A percentile compares a stretch with the other conserved stretches of the same genome.
phyloP scores from a whole-genome alignment of 2,113 vertebrate species.

The Hippopotamus amphibius region DNA sequence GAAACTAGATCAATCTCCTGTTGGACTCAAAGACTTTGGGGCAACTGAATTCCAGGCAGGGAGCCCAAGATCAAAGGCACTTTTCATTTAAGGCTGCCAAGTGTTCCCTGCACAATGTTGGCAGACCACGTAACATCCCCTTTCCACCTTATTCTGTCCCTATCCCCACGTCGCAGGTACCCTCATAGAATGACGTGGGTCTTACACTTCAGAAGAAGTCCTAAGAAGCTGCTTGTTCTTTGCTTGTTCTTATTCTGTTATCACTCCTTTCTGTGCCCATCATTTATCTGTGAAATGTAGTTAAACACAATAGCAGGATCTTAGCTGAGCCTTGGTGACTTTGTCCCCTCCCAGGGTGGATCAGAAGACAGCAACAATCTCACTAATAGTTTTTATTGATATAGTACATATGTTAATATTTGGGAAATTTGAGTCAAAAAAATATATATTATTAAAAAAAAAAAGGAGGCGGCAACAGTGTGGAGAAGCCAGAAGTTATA shows the following conservation, averaged over 20 bases:
- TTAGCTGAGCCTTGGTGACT: too few relatives aligned
- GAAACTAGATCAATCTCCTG: background rate
- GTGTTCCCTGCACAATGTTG: background rate
- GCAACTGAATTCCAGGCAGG: background rate
- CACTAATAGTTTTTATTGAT: too few relatives aligned
- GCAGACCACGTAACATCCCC: background rate
- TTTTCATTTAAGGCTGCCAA: background rate
- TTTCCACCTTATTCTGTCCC: background rate
- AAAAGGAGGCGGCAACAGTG: background rate
- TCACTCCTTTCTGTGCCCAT: background rate
- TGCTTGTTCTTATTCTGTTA: background rate
- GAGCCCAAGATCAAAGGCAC: background rate
- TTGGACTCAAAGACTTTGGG: background rate
- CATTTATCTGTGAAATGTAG: background rate
- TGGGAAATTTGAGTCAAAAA: too few relatives aligned
- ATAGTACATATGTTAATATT: too few relatives aligned
- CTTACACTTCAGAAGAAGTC: background rate
- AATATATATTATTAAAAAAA: too few relatives aligned
- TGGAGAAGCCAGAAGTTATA: background rate
- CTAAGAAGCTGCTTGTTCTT: background rate
- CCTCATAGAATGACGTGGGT: accelerated
- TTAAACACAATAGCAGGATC: background rate
- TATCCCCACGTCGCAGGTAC: background rate
- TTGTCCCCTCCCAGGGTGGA: background rate
- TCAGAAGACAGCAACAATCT: background rate